Evolutionary conservation across 2,113 vertebrate genomes (phyloP), one percentile per base, ranked within the genome.

Genomic region (Rattus rattus): DNA sequence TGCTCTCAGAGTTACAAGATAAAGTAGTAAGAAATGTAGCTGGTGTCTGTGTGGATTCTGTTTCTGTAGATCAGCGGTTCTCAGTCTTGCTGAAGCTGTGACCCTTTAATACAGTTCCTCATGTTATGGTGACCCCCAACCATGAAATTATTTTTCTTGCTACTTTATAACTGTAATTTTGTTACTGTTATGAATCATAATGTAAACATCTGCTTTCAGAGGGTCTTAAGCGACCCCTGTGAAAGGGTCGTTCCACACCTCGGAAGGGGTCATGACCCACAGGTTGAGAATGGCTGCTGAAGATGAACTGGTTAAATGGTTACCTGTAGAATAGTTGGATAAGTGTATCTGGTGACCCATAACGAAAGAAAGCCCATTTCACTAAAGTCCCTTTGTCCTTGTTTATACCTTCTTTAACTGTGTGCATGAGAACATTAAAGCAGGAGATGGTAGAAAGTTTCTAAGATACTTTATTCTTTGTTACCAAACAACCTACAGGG

Each of bases 321-420:
- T 87, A 10, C 43, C 75, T 63, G 0, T 67, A 39, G 54, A 26
- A 79, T 26, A 9, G 54, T n/a, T 47, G 22, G 20, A 7, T 39
- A 16, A 36, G 6, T 43, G 0, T 22, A 9, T 63, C 52, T 59
- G 47, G 16, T 54, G 79, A 39, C 49, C 30, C 16, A 52, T 43
- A 43, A n/a, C 52, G 12, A n/a, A 11, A 54, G 30, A 88, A 63
- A 47, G 52, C n/a, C 8, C 61, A 67, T 90, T 85, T 77, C 30
- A 22, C 20, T 43, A 67, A 91, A 54, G 28, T 84, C 56, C 59
- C 39, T 91, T 81, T 77, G 24, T 43, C 39, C n/a, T 72, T 19
- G 26, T 85, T 94, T 96, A 33, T 36, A 67, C 16, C 76, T 91
- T 88, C 26, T 94, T 89, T 73, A 91, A 77, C n/a, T 24, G 43